Conservation (phyloP, 2,113 vertebrate genomes). For the Misgurnus mizolepis region DNA sequence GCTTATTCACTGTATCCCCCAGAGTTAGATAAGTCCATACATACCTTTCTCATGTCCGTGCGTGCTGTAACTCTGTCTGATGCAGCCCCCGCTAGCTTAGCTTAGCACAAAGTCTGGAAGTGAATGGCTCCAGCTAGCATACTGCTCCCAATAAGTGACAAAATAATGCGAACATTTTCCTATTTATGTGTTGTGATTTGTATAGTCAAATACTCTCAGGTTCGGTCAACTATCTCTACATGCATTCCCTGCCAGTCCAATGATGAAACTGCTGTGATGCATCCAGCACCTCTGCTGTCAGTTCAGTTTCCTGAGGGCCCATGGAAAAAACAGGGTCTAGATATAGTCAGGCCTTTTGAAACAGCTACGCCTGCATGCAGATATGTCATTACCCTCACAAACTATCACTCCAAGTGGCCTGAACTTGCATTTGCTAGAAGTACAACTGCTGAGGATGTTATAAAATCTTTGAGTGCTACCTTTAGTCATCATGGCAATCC, state of each 20-base stretch:
- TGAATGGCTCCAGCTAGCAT: too few relatives aligned
- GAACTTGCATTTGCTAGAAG: slow-evolving; percentile 25
- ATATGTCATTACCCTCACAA: slow-evolving; percentile 19
- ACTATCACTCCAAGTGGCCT: slow-evolving; percentile 36
- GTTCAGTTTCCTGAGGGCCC: slow-evolving; percentile 19
- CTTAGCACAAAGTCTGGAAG: too few relatives aligned
- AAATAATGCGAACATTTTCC: too few relatives aligned
- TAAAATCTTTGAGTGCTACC: slow-evolving; percentile 4
- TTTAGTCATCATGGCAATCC: slow-evolving; percentile 36
- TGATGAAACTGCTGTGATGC: not conserved
- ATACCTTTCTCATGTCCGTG: too few relatives aligned
- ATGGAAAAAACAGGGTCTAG: slow-evolving; percentile 17
- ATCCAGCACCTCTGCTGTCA: slow-evolving; percentile 20
- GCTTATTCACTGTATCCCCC: too few relatives aligned
- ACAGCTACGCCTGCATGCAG: slow-evolving; percentile 2
- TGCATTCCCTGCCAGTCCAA: not conserved
- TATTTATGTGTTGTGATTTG: too few relatives aligned
- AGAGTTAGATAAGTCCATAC: too few relatives aligned
- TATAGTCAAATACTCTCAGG: too few relatives aligned
- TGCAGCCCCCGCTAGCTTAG: too few relatives aligned
- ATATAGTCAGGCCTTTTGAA: slow-evolving; percentile 34
- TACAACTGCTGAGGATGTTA: slow-evolving; percentile 10
- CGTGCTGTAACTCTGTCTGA: too few relatives aligned
- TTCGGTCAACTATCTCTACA: too few relatives aligned
- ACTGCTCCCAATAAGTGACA: too few relatives aligned